Conservation (phyloP, 2,888 invertebrate species). For the Dorcus hopei region DNA sequence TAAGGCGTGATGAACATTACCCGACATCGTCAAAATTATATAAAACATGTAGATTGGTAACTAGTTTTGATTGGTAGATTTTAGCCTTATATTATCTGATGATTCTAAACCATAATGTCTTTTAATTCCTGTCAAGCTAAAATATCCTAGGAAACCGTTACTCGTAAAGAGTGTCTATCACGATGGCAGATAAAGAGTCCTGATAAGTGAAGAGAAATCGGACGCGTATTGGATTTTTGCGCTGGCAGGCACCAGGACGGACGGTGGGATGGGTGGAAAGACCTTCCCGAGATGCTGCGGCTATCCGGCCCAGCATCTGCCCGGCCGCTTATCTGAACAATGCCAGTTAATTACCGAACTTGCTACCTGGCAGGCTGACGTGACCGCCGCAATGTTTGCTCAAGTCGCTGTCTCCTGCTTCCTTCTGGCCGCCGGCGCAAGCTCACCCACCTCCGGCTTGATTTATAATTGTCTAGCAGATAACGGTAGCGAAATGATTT, state of each 20-base stretch:
- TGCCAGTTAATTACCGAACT: conserved; percentile 46
- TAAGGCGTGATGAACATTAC: too few relatives aligned
- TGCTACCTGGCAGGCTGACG: conserved; percentile 45
- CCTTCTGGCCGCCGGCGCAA: conserved; percentile 4
- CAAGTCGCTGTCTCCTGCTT: conserved; percentile 19
- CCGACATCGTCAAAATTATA: too few relatives aligned
- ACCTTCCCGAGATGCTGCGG: not conserved
- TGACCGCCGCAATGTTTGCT: conserved; percentile 38
- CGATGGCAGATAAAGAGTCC: too few relatives aligned
- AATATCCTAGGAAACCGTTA: too few relatives aligned
- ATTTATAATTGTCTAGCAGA: not conserved
- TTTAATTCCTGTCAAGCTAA: too few relatives aligned
- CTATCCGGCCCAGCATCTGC: conserved; percentile 35
- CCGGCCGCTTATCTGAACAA: conserved; percentile 43
- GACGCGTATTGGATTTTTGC: conserved; percentile 16
- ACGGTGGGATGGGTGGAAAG: not conserved
- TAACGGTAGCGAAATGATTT: too few relatives aligned
- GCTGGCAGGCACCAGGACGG: not conserved
- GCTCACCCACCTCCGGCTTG: conserved; percentile 2
- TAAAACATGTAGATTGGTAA: too few relatives aligned
- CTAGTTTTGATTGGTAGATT: too few relatives aligned
- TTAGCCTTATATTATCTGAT: too few relatives aligned
- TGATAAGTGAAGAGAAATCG: conserved; percentile 1
- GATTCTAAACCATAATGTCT: too few relatives aligned
- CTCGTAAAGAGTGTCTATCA: too few relatives aligned